Conservation (phyloP, 2,888 invertebrate species). For the Dromius quadrimaculatus region DNA sequence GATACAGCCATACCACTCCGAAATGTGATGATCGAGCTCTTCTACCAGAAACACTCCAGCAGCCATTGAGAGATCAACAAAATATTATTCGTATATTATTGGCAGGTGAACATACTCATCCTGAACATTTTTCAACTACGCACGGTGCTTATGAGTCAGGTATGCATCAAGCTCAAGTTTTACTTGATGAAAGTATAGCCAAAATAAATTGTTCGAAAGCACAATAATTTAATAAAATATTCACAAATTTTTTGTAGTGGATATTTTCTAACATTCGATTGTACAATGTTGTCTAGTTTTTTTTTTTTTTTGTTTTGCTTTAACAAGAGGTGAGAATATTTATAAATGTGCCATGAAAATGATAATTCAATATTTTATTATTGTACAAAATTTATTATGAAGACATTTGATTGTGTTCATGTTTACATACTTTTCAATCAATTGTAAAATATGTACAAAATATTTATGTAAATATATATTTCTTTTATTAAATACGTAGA, state of each 20-base stretch:
- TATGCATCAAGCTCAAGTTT: conserved; percentile 67
- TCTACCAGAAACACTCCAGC: conserved; percentile 64
- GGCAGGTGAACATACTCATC: conserved; percentile 76
- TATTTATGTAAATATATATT: too few relatives aligned
- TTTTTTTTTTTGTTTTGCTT: too few relatives aligned
- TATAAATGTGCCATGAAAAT: too few relatives aligned
- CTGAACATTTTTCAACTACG: conserved; percentile 73
- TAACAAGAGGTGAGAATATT: too few relatives aligned
- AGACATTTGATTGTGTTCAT: not conserved
- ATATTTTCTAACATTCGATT: too few relatives aligned
- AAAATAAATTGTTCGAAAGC: too few relatives aligned
- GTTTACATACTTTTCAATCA: not conserved
- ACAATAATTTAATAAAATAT: too few relatives aligned
- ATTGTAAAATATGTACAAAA: too few relatives aligned
- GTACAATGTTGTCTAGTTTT: too few relatives aligned
- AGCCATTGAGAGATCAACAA: conserved; percentile 65
- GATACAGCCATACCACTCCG: conserved; percentile 71
- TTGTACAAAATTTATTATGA: not conserved
- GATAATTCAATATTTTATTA: too few relatives aligned
- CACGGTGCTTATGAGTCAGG: conserved; percentile 77
- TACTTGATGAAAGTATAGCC: conserved; percentile 59
- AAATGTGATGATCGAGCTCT: conserved; percentile 66
- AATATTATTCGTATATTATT: conserved; percentile 69
- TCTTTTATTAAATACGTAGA: too few relatives aligned
- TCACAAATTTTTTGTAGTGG: too few relatives aligned